Base-by-base conservation (phyloP, 2,888 invertebrate genomes). In the Vannuccia rotundouncinata region DNA sequence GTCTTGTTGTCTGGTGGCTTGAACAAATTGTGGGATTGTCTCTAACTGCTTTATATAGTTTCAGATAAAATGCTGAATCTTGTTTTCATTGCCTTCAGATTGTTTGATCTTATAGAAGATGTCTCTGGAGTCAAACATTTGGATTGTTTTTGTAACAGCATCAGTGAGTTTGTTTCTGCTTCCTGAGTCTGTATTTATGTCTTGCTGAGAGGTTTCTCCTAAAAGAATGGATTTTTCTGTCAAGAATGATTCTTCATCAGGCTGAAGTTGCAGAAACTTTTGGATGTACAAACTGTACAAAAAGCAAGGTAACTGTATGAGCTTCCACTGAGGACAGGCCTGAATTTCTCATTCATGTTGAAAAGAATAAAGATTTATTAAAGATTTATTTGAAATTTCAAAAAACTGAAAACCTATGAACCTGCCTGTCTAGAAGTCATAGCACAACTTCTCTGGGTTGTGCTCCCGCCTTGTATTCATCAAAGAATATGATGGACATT, bases 251-350 rank as follows among this genome's bases (percentile, higher is more conserved):
- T 30, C 25, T 30, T 79, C 79, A 29, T 79, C 74, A 29, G 79
- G 77, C 60, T 79, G 29, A 74, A 29, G 17, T 79, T 2, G 28
- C 79, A 79, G 75, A 25, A 79, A 79, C 28, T 30, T 79, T 79
- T 28, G 76, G 74, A 79, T 79, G 79, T 79, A 79, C 74, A 79
- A 29, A n/a, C 29, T 77, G 75, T 79, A 79, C 75, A 79, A 77
- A 29, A 30, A 74, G 29, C 79, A 79, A 77, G 29, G 76, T 79
- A 77, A 79, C 29, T 77, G 31, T 79, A 66, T 66, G 10, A 66
- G 66, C 66, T 66, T 66, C 66, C 66, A 66, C 17, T 66, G 25
- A n/a, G n/a, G n/a, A n/a, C n/a, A n/a, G n/a, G n/a, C n/a, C n/a
- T n/a, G n/a, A n/a, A n/a, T n/a, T n/a, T n/a, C n/a, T n/a, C n/a